Conservation (phyloP, 2,888 invertebrate genomes). For the Metellina segmentata region DNA sequence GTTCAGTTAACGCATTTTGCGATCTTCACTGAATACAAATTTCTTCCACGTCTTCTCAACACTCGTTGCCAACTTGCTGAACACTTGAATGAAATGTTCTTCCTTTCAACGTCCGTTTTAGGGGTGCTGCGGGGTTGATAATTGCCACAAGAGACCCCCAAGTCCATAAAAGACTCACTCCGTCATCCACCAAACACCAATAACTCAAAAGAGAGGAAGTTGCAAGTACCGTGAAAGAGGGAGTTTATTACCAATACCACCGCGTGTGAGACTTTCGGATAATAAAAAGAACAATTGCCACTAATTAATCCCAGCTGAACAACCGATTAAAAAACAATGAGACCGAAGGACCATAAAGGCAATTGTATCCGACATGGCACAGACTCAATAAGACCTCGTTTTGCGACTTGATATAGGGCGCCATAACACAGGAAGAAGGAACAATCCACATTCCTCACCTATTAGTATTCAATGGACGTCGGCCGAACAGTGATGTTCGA, state of each 20-base stretch:
- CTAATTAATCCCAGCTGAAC: background rate
- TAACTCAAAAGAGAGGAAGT: background rate
- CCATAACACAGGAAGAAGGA: background rate
- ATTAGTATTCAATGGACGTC: conserved; percentile 48
- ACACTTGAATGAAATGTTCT: too few relatives aligned
- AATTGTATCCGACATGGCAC: background rate
- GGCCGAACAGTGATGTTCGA: conserved; percentile 19
- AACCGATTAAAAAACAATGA: background rate
- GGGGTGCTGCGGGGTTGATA: too few relatives aligned
- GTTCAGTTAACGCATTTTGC: too few relatives aligned
- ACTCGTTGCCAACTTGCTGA: too few relatives aligned
- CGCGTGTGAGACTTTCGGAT: background rate
- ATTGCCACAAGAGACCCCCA: too few relatives aligned
- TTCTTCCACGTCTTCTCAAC: too few relatives aligned
- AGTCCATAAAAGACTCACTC: too few relatives aligned
- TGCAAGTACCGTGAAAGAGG: background rate
- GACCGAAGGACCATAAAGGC: too few relatives aligned
- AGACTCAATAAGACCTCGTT: background rate
- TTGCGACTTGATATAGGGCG: background rate
- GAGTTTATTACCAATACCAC: background rate
- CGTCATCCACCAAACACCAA: too few relatives aligned
- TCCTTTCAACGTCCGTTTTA: too few relatives aligned
- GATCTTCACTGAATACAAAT: too few relatives aligned
- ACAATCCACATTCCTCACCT: conserved; percentile 10
- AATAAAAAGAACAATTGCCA: background rate